Evolutionary conservation across 2,888 invertebrate species (phyloP).

Genomic region (Ophion costatus): DNA sequence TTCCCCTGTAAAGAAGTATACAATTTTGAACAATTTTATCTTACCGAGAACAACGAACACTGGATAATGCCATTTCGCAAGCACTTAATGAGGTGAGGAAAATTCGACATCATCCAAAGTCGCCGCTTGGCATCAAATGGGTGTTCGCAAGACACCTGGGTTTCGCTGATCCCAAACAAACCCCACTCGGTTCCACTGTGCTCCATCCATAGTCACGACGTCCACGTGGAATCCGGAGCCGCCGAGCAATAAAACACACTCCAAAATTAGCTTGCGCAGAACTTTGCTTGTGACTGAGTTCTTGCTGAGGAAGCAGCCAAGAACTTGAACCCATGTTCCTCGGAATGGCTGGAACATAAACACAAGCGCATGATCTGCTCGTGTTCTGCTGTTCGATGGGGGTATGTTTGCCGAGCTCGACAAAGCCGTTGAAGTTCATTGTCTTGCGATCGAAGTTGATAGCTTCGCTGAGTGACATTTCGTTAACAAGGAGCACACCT

Average conservation of each 20-base stretch:
- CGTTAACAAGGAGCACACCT: conserved; percentile 68
- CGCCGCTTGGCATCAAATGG: neutral
- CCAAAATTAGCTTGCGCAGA: conserved; percentile 1
- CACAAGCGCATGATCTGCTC: conserved; percentile 73
- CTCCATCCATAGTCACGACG: conserved; percentile 1
- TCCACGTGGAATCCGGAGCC: conserved; percentile 5
- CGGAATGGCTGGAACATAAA: conserved; percentile 72
- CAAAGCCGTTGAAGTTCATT: conserved; percentile 66
- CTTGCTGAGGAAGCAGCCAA: conserved; percentile 61
- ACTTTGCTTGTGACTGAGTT: conserved; percentile 27
- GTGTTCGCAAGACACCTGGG: neutral
- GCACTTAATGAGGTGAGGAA: conserved; percentile 5
- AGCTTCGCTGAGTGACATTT: conserved; percentile 68
- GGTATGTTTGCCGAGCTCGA: conserved; percentile 69
- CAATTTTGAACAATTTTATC: conserved; percentile 1
- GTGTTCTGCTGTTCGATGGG: conserved; percentile 53
- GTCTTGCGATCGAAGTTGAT: conserved; percentile 64
- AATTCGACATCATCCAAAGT: conserved; percentile 3
- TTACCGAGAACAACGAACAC: neutral
- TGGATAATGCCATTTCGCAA: conserved; percentile 3
- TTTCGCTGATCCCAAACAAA: conserved; percentile 5
- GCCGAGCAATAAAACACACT: neutral
- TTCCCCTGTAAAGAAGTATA: conserved; percentile 2
- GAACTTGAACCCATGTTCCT: conserved; percentile 69
- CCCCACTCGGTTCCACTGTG: conserved; percentile 5